Evolutionary conservation across 2,113 vertebrate species (phyloP), one percentile per base, ranked within the genome.

Genomic region (Narcine bancroftii): DNA sequence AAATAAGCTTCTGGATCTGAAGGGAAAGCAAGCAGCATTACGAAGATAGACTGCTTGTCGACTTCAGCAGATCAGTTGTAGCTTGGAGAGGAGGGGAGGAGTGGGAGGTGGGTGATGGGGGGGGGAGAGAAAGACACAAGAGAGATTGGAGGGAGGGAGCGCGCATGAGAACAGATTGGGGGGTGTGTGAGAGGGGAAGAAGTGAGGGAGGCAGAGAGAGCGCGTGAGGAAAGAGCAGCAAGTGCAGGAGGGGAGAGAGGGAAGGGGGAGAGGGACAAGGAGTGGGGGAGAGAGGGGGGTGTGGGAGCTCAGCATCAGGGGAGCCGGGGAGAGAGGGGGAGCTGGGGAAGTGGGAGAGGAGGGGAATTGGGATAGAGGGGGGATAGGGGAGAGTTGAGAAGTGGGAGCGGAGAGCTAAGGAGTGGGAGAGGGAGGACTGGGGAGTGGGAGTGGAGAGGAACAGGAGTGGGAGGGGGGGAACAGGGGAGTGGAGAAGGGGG

Each of bases 101-200:
- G 92, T 65, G 89, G 50, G 89, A 89, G 92, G 92, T 77, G 69
- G 85, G 47, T 26, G n/a, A 85, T 76, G 66, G 45, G 24, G 33
- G 36, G 33, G 65, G 56, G 87, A 91, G 11, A 24, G 26, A 11
- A 19, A 2, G 33, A 11, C 24, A 24, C 7, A 15, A 33, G 45
- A 17, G 36, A 10, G 11, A 0, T 63, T 17, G 24, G 29, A 47
- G n/a, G 24, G 65, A 36, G 39, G 26, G 47, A 45, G 91, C 10
- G n/a, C 24, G 91, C 26, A 21, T 26, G 50, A 29, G 33, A 33
- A 29, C 53, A 7, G 15, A 50, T 0, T 26, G 9, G 36, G 42
- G 39, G 0, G 42, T 3, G 72, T 69, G 81, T 6, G 71, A 69
- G 93, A 45, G 93, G 76, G 93, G 94, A 93, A 93, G 94, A 93